These are phyloP conservation scores for rabbit (Oryctolagus cuniculus) DNA, from an alignment of 2,113 vertebrate species.

Conservation along the genomic window mOryCun1.1 NC_091449.1:40278501-40279000, in stretches of 20 bases:
- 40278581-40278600: neutral
- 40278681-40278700: neutral
- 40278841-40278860: neutral
- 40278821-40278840: neutral
- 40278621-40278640: neutral
- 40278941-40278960: neutral
- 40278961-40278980: neutral
- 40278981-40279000: neutral
- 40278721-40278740: neutral
- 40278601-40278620: slow-evolving; percentile 29
- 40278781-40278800: neutral
- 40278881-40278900: neutral
- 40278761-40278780: neutral
- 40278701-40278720: neutral
- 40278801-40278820: neutral
- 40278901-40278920: neutral
- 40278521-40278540: neutral
- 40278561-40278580: neutral
- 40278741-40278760: neutral
- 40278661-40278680: neutral
- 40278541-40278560: neutral
- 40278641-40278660: slow-evolving; percentile 43
- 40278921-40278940: neutral
- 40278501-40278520: neutral
- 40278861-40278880: neutral